Evolutionary conservation across 2,888 invertebrate species (phyloP), one percentile per base, ranked within the genome.

Genomic region (Sinodicranocentrus sp.): DNA sequence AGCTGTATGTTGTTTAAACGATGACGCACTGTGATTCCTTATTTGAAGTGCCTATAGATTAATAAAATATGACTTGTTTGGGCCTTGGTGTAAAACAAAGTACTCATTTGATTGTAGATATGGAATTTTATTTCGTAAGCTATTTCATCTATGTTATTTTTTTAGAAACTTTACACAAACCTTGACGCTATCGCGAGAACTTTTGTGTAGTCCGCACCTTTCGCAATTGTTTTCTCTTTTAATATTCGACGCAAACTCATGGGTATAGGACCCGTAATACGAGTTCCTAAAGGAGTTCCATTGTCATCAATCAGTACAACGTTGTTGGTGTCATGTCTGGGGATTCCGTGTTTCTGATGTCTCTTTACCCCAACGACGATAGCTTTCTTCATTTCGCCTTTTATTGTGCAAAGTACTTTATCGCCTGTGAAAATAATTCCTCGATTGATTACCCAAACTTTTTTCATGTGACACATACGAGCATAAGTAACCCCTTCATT

Each of bases 221-320:
- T 97, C 0, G 94, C 92, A 82, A 94, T 92, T 0, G 95, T 95
- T 89, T 94, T 94, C 88, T 95, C 94, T 90, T 95, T 96, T 43
- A 97, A 92, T 84, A 96, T 94, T 10, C 95, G 96, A 75, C 98
- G 92, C 67, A 98, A 92, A 84, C 95, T 93, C 1, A 97, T 95
- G 0, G 99, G 99, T 85, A 99, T 95, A 0, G 99, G 99, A 0
- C 96, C 97, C 89, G 96, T 95, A 88, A 99, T 97, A 88, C 99
- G 93, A 0, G 97, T 99, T 19, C 99, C 99, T 2, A 98, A 91
- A 0, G 99, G 99, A 15, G 95, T 95, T 19, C 98, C 99, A 89
- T 93, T 95, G 89, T 99, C 98, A 90, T 99, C 98, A 54, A 99
- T 95, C 0, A 99, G 92, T 0, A 99, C 99, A 75, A 99, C 91